Evolutionary conservation across 64 coral and sea anemone species (phyloP), one percentile per base, ranked within the genome.

Genomic region (Orbicella faveolata): DNA sequence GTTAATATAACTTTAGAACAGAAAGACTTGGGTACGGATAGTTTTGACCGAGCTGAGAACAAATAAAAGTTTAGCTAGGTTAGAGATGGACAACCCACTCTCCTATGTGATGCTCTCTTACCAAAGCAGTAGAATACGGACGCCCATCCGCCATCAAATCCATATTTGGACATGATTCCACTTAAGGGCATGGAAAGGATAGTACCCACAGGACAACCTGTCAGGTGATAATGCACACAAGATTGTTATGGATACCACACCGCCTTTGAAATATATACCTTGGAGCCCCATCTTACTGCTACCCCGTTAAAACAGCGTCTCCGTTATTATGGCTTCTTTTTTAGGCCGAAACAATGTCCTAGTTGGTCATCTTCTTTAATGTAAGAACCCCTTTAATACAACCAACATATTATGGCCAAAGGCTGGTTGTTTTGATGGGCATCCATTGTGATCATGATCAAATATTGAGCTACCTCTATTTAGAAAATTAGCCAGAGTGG

Each of bases 51-150:
- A 48, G 44, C 5, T 48, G 44, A 48, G 3, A 48, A 48, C 44
- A 48, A 48, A 48, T 48, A 48, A 48, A 48, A 48, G 44, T 68
- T 23, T 20, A 21, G 65, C 65, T 68, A 25, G 3, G 23, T 8
- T 6, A 23, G 65, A n/a, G 65, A 21, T 23, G 19, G 65, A 68
- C 19, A 68, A 68, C 3, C 19, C 34, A 54, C 26, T 61, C 44
- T 54, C 23, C 26, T 61, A 20, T 74, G 16, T 73, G 21, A 35
- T 61, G 18, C 35, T 63, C 48, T 70, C 94, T 95, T 83, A 95
- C 94, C 94, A 9, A 95, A 95, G 30, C 94, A 95, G 61, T 95
- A 95, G 68, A 95, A 95, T 5, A 95, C 94, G 39, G 94, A 95
- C 6, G 94, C 94, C 94, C 94, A 95, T 36, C 94, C 94, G 6